Conservation (phyloP, 2,888 invertebrate genomes). For the Carabus problematicus region DNA sequence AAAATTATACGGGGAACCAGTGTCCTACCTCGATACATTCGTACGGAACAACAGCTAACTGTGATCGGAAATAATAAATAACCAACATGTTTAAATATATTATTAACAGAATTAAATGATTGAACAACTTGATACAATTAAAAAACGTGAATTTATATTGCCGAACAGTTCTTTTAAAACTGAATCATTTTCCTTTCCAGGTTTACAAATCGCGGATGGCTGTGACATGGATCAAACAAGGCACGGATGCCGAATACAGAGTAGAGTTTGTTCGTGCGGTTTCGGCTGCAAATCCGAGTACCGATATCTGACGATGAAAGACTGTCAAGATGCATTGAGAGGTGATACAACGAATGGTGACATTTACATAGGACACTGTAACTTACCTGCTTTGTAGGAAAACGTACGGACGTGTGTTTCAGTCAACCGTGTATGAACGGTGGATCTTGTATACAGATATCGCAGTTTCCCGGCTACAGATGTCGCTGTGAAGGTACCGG, state of each 20-base stretch:
- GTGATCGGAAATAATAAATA: too few species aligned
- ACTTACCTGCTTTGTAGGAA: constrained; percentile 51
- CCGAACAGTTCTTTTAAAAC: constrained; percentile 12
- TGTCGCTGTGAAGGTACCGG: constrained; percentile 80
- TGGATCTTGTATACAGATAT: constrained; percentile 72
- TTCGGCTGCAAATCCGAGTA: constrained; percentile 72
- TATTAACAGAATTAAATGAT: neutral
- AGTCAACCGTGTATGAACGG: constrained; percentile 71
- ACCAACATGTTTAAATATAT: too few species aligned
- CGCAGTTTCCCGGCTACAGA: constrained; percentile 69
- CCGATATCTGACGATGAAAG: constrained; percentile 66
- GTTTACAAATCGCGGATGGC: constrained; percentile 46
- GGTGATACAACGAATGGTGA: constrained; percentile 57
- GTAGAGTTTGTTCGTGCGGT: constrained; percentile 69
- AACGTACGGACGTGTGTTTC: constrained; percentile 69
- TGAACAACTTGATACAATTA: constrained; percentile 19
- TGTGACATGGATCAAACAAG: constrained; percentile 67
- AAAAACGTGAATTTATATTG: constrained; percentile 20
- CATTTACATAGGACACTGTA: neutral
- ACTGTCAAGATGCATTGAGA: constrained; percentile 69
- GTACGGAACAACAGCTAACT: too few species aligned
- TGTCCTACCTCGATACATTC: too few species aligned
- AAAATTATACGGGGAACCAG: too few species aligned
- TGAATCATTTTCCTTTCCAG: constrained; percentile 1
- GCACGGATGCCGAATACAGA: constrained; percentile 71